Conservation (phyloP, 2,888 invertebrate genomes). For the Drosophila limbata region DNA sequence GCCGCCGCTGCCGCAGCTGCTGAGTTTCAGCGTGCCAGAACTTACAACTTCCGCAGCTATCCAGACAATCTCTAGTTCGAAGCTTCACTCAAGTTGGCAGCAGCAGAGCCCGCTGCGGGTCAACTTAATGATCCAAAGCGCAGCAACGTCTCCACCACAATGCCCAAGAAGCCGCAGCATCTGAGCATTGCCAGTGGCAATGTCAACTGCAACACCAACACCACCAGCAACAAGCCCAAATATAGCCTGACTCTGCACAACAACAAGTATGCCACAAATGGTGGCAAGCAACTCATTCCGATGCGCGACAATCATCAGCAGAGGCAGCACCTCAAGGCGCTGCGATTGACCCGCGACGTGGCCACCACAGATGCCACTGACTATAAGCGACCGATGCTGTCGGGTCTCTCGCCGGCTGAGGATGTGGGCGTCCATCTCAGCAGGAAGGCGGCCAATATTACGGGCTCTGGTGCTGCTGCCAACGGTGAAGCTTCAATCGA, state of each 20-base stretch:
- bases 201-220: constrained; percentile 19
- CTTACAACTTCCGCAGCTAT: constrained; percentile 85
- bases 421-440: constrained; percentile 65
- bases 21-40: constrained; percentile 84
- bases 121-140: constrained; percentile 25
- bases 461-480: constrained; percentile 39
- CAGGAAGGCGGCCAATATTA: constrained; percentile 23
- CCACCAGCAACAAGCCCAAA: constrained; percentile 60
- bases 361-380: constrained; percentile 33
- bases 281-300: constrained; percentile 33
- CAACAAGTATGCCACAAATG: constrained; percentile 59
- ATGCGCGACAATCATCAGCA: constrained; percentile 70
- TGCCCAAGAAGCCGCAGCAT: constrained; percentile 80
- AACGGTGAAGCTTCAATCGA: constrained; percentile 63
- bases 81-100: constrained; percentile 76
- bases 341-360: constrained; percentile 68
- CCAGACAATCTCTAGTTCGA: constrained; percentile 85
- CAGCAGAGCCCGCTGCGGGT: constrained; percentile 43
- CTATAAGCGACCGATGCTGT: constrained; percentile 60
- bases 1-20: constrained; percentile 73
- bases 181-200: constrained; percentile 55
- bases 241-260: constrained; percentile 79
- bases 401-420: constrained; percentile 57
- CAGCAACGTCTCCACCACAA: constrained; percentile 58
- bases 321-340: constrained; percentile 70